Evolutionary conservation across 2,797 vertebrate genomes (phyloP), one percentile per base, ranked within the genome.

Genomic region (Clamator glandarius): DNA sequence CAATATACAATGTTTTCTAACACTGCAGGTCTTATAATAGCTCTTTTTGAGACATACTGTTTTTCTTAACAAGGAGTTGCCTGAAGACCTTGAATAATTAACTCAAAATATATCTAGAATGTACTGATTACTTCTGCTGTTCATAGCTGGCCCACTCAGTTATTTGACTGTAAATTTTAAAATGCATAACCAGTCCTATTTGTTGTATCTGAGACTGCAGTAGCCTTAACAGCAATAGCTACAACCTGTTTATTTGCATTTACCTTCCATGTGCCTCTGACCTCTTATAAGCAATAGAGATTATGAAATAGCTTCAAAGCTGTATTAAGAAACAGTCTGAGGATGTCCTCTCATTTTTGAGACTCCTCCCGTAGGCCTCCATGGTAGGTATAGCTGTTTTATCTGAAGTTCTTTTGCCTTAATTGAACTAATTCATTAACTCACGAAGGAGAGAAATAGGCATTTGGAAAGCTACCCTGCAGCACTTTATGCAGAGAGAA

Each of bases 51-150:
- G 70, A 80, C 24, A 33, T 9, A 41, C 2, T 39, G 2, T 66
- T 77, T 88, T 92, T 94, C 68, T 86, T 79, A 92, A 79, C 39
- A 67, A 41, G 21, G 33, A 62, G 28, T 55, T 93, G 18, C 26
- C 68, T 88, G 52, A 95, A 92, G 89, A 79, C 68, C 23, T 78
- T 29, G 51, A 85, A 55, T 81, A 79, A 66, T 83, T 79, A 62
- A 48, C 29, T 67, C 75, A 63, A 84, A 85, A 64, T 73, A 59
- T 20, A 7, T 79, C 28, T 74, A 50, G 19, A 59, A 59, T 74
- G 48, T 69, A 28, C 39, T 77, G 41, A 69, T 73, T 80, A 58
- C 35, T 92, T 79, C 76, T 86, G 11, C 44, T 41, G 11, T 50
- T 77, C 20, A 33, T 70, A 74, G 48, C 55, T 84, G 57, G 13